Evolutionary conservation across 1,140 invertebrate species (phyloP).

Genomic region (Brachionus plicatilis): DNA sequence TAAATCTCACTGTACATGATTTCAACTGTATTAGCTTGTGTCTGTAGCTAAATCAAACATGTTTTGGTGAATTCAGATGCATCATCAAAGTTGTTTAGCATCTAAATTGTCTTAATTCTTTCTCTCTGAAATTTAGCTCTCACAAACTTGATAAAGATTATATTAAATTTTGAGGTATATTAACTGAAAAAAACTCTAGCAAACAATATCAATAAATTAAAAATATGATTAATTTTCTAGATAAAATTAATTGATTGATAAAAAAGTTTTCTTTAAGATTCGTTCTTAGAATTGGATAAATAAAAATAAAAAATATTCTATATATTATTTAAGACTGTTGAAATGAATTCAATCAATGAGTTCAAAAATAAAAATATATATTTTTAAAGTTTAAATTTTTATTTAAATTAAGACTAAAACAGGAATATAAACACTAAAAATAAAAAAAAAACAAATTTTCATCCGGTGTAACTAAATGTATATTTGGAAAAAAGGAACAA

Average conservation of each 20-base stretch:
- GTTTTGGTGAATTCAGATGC: not conserved
- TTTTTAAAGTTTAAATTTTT: constrained; percentile 9
- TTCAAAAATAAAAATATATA: not conserved
- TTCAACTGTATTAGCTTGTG: not conserved
- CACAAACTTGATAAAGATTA: too few relatives aligned
- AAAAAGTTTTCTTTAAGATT: not conserved
- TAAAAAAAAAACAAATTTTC: not conserved
- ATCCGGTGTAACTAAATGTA: not conserved
- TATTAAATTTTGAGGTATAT: not conserved
- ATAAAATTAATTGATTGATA: not conserved
- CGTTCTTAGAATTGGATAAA: too few relatives aligned
- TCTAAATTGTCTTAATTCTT: not conserved
- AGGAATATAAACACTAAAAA: constrained; percentile 24
- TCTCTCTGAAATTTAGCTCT: not conserved
- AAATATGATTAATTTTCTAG: too few relatives aligned
- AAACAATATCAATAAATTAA: too few relatives aligned
- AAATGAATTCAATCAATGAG: too few relatives aligned
- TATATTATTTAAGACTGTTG: not conserved
- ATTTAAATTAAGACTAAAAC: constrained; percentile 32
- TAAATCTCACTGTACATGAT: not conserved
- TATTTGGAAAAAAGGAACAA: not conserved
- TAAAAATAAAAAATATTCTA: too few relatives aligned
- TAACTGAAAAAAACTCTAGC: not conserved
- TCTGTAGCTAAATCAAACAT: not conserved
- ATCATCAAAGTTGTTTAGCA: not conserved